Conservation (phyloP, 1,140 invertebrate species). For the Oreohelix idahoensis region DNA sequence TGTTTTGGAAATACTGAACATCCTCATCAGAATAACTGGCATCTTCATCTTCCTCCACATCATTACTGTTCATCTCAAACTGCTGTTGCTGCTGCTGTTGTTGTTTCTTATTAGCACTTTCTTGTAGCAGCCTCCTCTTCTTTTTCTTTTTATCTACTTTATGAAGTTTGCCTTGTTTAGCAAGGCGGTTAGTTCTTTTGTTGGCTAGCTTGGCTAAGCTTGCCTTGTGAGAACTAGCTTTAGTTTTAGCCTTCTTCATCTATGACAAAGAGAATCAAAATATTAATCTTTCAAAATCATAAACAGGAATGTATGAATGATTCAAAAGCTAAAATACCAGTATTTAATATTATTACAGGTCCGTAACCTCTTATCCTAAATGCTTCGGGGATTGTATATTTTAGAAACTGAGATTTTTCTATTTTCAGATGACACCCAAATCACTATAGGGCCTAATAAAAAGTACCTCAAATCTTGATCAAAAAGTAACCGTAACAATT, state of each 20-base stretch:
- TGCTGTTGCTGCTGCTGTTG: constrained; percentile 38
- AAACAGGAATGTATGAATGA: no score
- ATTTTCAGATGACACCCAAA: no score
- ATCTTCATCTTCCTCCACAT: constrained; percentile 3
- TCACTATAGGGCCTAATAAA: no score
- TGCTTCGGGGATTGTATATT: no score
- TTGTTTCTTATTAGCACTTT: constrained; percentile 54
- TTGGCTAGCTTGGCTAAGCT: constrained; percentile 64
- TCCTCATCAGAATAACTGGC: constrained; percentile 26
- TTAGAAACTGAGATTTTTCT: no score
- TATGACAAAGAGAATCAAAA: neutral
- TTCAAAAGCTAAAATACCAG: no score
- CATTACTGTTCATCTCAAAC: constrained; percentile 1
- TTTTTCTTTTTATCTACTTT: constrained; percentile 34
- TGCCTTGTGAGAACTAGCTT: constrained; percentile 23
- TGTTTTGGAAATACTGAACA: constrained; percentile 34
- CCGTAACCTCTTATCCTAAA: no score
- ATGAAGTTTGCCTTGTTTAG: constrained; percentile 67
- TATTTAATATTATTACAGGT: no score
- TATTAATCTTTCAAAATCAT: no score
- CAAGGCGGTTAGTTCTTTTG: constrained; percentile 65
- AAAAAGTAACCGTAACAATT: no score
- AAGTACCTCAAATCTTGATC: no score
- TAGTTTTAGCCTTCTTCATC: constrained; percentile 25
- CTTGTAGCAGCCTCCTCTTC: constrained; percentile 49